Evolutionary conservation across 2,888 invertebrate species (phyloP), one percentile per base, ranked within the genome.

Genomic region (Apodemia hepburni): DNA sequence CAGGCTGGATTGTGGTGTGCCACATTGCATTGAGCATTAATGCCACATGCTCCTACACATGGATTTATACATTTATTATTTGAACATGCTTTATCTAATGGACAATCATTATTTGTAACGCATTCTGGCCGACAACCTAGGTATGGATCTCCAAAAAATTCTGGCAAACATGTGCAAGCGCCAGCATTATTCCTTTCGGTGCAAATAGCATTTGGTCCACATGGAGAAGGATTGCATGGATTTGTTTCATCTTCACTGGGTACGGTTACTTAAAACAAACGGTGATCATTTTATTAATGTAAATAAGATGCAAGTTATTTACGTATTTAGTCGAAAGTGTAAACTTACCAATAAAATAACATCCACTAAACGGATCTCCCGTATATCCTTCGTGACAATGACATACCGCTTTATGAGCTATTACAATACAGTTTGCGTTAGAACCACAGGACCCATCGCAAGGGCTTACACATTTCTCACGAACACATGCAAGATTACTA

Each of bases 81-180:
- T 29, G 95, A 91, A 78, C 98, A 98, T 61, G 97, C 95, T 73
- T 93, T 95, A 71, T 94, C 93, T 68, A 93, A 93, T 42, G 94
- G 88, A 74, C 97, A 97, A 74, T 97, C 97, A 33, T 95, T 95
- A 77, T 97, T 97, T 60, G 87, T 95, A 4, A 97, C 95, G 79
- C 97, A 97, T 88, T 97, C 97, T 4, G 97, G 97, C 70, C 96
- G 93, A 79, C 97, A 97, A 65, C 96, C 96, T 1, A 95, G 94
- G 76, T 97, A 97, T 0, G 98, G 97, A 86, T 98, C 97, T 47
- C 98, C 98, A 71, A 94, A 95, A 81, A 97, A 97, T 77, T 96
- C 96, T 12, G 95, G 93, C 63, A 95, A 83, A 78, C 98, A 98
- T 15, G 94, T 93, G 77, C 98, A 98, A 18, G 97, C 95, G 60